Evolutionary conservation across 2,888 invertebrate genomes (phyloP), one percentile per base, ranked within the genome.

Genomic region (Abrostola tripartita): DNA sequence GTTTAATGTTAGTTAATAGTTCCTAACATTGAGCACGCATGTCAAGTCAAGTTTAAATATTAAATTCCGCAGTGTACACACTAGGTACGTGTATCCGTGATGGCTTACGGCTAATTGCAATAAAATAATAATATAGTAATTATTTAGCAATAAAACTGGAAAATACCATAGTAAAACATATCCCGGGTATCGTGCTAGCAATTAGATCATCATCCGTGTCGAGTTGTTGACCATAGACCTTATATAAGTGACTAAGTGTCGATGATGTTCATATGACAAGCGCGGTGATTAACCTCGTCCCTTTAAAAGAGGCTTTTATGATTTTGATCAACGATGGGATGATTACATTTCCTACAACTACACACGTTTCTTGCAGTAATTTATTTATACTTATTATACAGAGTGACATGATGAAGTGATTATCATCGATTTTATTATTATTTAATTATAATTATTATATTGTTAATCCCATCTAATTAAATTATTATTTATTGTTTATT

Each of bases 111-210:
- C 72, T 57, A 71, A 68, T 49, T 60, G 67, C 59, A 68, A 67
- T 77, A 56, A 71, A 74, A 71, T 68, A 74, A 71, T 68, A 74
- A 49, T 54, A 65, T 57, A 56, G 58, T 60, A 74, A 73, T 76
- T 75, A 71, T 73, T 68, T 59, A 62, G 63, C 53, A 74, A 78
- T 79, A 69, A 72, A 74, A 53, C 65, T 54, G 71, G 75, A 72
- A 74, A 79, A 72, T 74, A 73, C 69, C 60, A 52, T 51, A 14
- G 44, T 47, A 49, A 58, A 60, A 54, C 69, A 68, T 50, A 53
- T 37, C 42, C 44, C 24, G 24, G 24, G 14, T 14, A 14, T 44
- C 7, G 44, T 63, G 47, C 41, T 41, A 37, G 44, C 44, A 60
- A 50, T 62, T 61, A 72, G 56, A 59, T 77, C 63, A 71, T 69